Evolutionary conservation across 2,113 vertebrate species (phyloP), one percentile per base, ranked within the genome.

Genomic region (Anser cygnoides): DNA sequence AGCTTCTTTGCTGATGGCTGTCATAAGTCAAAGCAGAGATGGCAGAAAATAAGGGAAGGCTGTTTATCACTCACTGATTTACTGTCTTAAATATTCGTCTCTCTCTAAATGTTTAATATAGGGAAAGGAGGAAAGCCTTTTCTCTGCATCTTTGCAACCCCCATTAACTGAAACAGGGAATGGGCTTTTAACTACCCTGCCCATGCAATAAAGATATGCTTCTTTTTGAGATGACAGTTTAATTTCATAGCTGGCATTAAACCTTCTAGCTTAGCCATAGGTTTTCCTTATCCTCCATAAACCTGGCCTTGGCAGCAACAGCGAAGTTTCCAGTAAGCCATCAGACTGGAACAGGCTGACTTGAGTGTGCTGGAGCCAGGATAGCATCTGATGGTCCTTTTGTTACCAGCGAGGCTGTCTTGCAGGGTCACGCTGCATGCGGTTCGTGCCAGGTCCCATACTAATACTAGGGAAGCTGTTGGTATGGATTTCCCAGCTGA

Each of bases 161-260:
- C 28, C 75, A 73, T 95, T 93, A 96, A 76, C 72, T 84, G 28
- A 41, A 87, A 37, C 17, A 83, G 11, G 71, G 67, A 93, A 73
- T 59, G 50, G 23, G 19, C 35, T 79, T 91, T 77, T 90, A 87
- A 92, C 66, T 87, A 73, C 77, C 58, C 54, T 87, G 49, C 66
- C 44, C 2, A 0, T 84, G 54, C 49, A 91, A 87, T 84, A 87
- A 90, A 95, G 88, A 90, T 7, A 68, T 41, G 52, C 70, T 87
- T 39, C 68, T 90, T 93, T 81, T 43, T 78, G 39, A 90, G 74
- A 66, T 89, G 93, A 89, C 76, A 93, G 62, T 67, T 89, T 95
- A 93, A 94, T 93, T 95, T 96, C 91, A 59, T 87, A 92, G 67
- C 74, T 96, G 93, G 96, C 74, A 84, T 87, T 90, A 73, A 84